Evolutionary conservation across 2,797 vertebrate genomes (phyloP).

Genomic region (Lateolabrax maculatus): DNA sequence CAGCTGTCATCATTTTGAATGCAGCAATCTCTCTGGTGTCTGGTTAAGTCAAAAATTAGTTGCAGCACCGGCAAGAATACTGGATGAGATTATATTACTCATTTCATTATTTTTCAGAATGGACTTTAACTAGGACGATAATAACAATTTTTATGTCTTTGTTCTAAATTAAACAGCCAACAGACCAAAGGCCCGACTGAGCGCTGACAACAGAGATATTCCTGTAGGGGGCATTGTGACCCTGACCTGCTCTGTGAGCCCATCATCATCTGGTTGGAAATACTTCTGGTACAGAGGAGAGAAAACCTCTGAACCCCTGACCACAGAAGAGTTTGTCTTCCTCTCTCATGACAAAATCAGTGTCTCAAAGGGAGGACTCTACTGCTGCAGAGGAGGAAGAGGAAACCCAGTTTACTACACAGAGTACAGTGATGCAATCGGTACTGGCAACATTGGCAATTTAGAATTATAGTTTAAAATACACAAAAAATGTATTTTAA

Average conservation of each 20-base stretch:
- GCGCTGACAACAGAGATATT: fast-evolving
- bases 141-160: too few species aligned
- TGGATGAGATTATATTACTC: too few species aligned
- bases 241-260: constrained; percentile 30
- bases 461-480: too few species aligned
- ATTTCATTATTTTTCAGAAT: too few species aligned
- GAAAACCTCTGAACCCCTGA: background rate
- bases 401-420: too few species aligned
- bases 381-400: too few species aligned
- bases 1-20: too few species aligned
- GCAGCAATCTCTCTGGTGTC: too few species aligned
- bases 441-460: background rate
- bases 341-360: too few species aligned
- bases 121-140: too few species aligned
- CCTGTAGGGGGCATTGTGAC: background rate
- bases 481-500: too few species aligned
- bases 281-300: constrained; percentile 29
- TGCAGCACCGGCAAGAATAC: background rate
- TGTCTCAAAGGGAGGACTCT: too few species aligned
- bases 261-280: background rate
- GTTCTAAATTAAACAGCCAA: background rate
- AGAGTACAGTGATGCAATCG: background rate
- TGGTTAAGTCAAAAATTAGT: fast-evolving
- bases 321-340: background rate
- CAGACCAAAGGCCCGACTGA: background rate